Evolutionary conservation across 2,797 vertebrate genomes (phyloP), one percentile per base, ranked within the genome.

Genomic region (Microctenopoma lineatum): DNA sequence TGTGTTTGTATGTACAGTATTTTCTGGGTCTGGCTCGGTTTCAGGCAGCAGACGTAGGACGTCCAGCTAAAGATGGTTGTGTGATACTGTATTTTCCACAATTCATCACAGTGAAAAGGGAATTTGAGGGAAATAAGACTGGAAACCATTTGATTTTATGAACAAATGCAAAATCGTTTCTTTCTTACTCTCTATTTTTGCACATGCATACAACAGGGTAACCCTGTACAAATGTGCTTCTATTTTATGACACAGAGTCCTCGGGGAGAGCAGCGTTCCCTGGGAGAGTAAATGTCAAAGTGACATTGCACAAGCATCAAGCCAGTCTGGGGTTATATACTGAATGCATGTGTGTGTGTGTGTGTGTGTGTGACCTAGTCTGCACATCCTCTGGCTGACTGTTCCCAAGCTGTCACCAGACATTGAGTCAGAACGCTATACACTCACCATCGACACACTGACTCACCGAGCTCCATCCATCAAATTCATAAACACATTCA

Each of bases 291-390:
- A 85, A 89, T 89, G 88, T 90, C 89, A 89, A 75, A 86, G 74
- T 89, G 87, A 89, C 89, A 92, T 85, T 90, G 88, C 88, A 84
- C 60, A 73, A 88, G 85, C 84, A 87, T 89, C 86, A 73, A 75
- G 67, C 75, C 73, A 57, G 71, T 66, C 56, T 77, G 61, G 0
- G 21, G 18, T 44, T 36, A 41, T 39, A 34, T 59, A 55, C 29
- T 52, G 47, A 59, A 54, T 65, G 66, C 75, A 50, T 67, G 55
- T 59, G 41, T 66, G 77, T 69, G 59, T 70, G 67, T 59, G 32
- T 48, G 53, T 44, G 55, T 75, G 62, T 59, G 59, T 66, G 73
- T 54, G 54, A 73, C 70, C 66, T 64, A 70, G 75, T 74, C 60
- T 79, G 71, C 59, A 59, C 7, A 9, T 82, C 83, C 79, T 67